A percentile compares a stretch with the other conserved stretches of the same genome.
Conservation (phyloP, 2,888 invertebrate genomes). For the Lithophane ornitopus region DNA sequence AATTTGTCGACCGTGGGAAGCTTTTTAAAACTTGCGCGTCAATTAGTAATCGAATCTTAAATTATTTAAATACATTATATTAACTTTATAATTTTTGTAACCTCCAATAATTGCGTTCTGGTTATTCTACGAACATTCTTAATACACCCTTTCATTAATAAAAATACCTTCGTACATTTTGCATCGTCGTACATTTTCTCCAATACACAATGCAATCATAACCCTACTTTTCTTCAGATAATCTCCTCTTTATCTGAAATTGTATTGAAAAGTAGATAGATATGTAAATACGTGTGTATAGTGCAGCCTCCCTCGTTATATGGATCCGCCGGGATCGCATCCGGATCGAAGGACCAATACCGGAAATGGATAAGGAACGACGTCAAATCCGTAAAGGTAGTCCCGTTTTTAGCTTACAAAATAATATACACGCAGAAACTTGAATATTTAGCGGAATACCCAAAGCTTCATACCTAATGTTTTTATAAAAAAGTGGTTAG, state of each 20-base stretch:
- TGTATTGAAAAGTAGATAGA: constrained; percentile 54
- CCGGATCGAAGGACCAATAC: constrained; percentile 83
- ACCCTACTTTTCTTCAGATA: constrained; percentile 42
- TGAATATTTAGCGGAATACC: too few species aligned
- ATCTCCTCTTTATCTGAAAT: constrained; percentile 46
- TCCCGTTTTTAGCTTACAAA: constrained; percentile 31
- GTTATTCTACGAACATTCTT: neutral
- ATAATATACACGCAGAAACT: neutral
- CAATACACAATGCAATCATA: constrained; percentile 28
- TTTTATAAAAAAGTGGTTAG: constrained; percentile 10
- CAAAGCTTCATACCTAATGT: neutral
- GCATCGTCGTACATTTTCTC: neutral
- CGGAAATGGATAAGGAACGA: constrained; percentile 83
- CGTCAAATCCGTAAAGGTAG: constrained; percentile 69
- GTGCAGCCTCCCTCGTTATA: constrained; percentile 83
- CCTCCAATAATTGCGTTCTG: neutral
- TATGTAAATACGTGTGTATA: constrained; percentile 61
- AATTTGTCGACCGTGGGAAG: constrained; percentile 31
- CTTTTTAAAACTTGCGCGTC: neutral
- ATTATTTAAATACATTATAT: constrained; percentile 2
- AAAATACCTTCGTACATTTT: neutral
- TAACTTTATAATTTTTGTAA: neutral
- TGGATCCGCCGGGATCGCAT: constrained; percentile 80
- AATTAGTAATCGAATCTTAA: constrained; percentile 8
- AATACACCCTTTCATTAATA: neutral